phyloP scores from a whole-genome alignment of 2,888 invertebrate species.

The Drosophila tanythrix region DNA sequence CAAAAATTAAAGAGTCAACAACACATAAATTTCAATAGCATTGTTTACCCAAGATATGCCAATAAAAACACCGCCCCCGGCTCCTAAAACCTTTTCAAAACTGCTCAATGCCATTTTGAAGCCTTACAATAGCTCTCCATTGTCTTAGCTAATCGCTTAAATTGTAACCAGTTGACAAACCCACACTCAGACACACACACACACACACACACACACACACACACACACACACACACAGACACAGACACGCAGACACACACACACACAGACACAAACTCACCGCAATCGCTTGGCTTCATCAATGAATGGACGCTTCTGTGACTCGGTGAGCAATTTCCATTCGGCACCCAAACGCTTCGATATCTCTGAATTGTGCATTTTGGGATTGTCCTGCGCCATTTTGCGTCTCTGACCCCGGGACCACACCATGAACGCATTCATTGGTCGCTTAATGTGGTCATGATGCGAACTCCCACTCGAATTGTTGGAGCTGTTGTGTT shows the following conservation, averaged over 20 bases:
- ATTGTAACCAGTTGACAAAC: slow-evolving; percentile 67
- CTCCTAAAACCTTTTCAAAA: slow-evolving; percentile 6
- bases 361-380: slow-evolving; percentile 96
- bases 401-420: slow-evolving; percentile 95
- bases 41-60: slow-evolving; percentile 73
- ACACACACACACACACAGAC: slow-evolving; percentile 2
- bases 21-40: slow-evolving; percentile 46
- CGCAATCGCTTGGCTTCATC: slow-evolving; percentile 97
- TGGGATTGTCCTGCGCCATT: slow-evolving; percentile 97
- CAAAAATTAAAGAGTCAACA: slow-evolving; percentile 13
- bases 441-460: slow-evolving; percentile 96
- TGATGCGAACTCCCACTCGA: slow-evolving; percentile 63
- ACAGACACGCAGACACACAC: slow-evolving; percentile 6
- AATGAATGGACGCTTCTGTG: slow-evolving; percentile 96
- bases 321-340: slow-evolving; percentile 95
- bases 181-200: slow-evolving; percentile 28
- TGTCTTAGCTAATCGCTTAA: slow-evolving; percentile 80
- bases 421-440: slow-evolving; percentile 99
- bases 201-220: slow-evolving; percentile 19
- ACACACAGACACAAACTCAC: slow-evolving; percentile 84
- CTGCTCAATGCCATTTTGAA: slow-evolving; percentile 50
- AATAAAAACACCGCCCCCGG: slow-evolving; percentile 18
- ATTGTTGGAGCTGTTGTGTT: slow-evolving; percentile 17
- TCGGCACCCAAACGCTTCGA: slow-evolving; percentile 95
- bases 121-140: slow-evolving; percentile 70